phyloP scores from a whole-genome alignment of 1,140 invertebrate species.

The Mycetomoellerius zeteki region DNA sequence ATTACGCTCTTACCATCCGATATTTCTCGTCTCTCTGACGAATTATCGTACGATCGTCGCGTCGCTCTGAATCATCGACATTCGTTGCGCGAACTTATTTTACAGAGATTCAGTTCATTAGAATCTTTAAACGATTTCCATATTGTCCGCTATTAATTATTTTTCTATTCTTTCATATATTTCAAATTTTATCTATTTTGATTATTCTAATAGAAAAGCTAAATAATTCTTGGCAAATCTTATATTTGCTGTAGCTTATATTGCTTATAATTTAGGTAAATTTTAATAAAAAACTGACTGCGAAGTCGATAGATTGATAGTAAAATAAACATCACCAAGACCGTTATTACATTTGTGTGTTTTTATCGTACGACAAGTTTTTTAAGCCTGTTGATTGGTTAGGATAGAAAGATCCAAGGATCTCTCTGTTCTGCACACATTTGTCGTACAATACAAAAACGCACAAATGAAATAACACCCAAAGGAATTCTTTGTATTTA shows the following conservation, averaged over 20 bases:
- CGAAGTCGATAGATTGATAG: not conserved
- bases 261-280: not conserved
- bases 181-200: not conserved
- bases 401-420: too few species aligned
- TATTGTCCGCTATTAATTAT: not conserved
- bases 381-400: too few species aligned
- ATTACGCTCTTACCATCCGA: conserved; percentile 49
- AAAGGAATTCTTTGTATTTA: too few species aligned
- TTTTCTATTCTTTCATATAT: not conserved
- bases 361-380: too few species aligned
- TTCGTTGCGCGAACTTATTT: not conserved
- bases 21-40: conserved; percentile 34
- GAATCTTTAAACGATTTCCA: not conserved
- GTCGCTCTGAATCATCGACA: not conserved
- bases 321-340: not conserved
- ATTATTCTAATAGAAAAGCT: not conserved
- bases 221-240: not conserved
- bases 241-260: not conserved
- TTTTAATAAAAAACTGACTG: not conserved
- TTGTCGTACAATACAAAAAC: too few species aligned
- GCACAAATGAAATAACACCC: too few species aligned
- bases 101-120: not conserved
- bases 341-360: too few species aligned
- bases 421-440: too few species aligned
- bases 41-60: not conserved